Percentiles rank a stretch among this genome's conserved stretches.
Conservation (phyloP, 2,797 vertebrate genomes). For the Orestias chungarensis region DNA sequence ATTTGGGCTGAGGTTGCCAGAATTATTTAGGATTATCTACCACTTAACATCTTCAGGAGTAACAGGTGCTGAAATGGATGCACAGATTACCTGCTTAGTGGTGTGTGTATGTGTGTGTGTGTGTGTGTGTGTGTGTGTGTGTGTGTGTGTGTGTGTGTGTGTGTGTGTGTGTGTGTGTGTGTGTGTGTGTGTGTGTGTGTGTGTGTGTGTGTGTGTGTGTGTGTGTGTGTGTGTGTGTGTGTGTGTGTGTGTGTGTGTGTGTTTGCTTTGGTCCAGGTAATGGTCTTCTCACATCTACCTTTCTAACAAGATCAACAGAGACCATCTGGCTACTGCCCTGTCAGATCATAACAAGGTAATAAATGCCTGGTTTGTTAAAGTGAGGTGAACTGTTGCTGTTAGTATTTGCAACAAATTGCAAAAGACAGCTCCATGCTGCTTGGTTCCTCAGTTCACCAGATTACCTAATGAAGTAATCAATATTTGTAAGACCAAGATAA, state of each 20-base stretch:
- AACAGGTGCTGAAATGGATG: conserved; percentile 50
- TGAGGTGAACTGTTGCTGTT: conserved; percentile 36
- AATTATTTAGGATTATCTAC: conserved; percentile 28
- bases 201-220: too few relatives aligned
- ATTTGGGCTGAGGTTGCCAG: conserved; percentile 13
- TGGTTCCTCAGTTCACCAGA: neutral
- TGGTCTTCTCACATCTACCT: conserved; percentile 73
- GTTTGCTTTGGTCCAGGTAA: conserved; percentile 76
- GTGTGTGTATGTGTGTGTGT: too few relatives aligned
- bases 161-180: too few relatives aligned
- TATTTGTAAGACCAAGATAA: neutral
- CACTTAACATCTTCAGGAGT: conserved; percentile 47
- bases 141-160: conserved; percentile 68
- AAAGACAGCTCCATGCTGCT: conserved; percentile 9
- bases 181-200: conserved; percentile 59
- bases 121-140: conserved; percentile 5
- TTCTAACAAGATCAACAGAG: conserved; percentile 79
- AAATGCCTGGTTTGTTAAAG: conserved; percentile 69
- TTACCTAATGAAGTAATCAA: conserved; percentile 5
- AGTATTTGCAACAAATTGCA: conserved; percentile 33
- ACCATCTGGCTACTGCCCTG: conserved; percentile 77
- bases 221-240: too few relatives aligned
- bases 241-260: conserved; percentile 27
- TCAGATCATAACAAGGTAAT: conserved; percentile 64
- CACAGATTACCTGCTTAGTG: conserved; percentile 31